These are phyloP conservation scores for Lytechinus pictus DNA, from an alignment of 35 echinoderm and acorn worm species.

Conservation along the genomic window DNA sequence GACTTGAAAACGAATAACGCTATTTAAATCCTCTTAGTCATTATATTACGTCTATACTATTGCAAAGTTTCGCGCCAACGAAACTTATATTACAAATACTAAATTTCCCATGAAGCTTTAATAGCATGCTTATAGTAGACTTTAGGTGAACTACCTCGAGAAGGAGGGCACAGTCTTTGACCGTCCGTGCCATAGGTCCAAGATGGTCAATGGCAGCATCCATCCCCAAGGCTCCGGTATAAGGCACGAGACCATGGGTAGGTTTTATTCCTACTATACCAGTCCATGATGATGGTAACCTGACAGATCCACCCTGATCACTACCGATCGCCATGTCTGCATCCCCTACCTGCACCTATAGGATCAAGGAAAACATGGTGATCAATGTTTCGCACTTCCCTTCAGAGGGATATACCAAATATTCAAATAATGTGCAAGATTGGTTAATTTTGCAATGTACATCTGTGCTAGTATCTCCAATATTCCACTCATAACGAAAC, in stretches of 20 bases:
- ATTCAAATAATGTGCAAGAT: too few species aligned
- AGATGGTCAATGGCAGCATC: conserved; percentile 62
- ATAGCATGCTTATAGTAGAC: too few species aligned
- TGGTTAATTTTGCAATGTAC: too few species aligned
- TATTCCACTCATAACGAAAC: too few species aligned
- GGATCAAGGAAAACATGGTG: neutral
- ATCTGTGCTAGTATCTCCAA: too few species aligned
- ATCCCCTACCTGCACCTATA: neutral
- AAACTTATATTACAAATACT: neutral
- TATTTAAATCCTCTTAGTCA: too few species aligned
- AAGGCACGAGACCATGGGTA: conserved; percentile 54
- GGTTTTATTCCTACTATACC: conserved; percentile 62
- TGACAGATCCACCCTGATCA: conserved; percentile 56
- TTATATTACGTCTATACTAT: neutral
- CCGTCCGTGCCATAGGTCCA: conserved; percentile 69
- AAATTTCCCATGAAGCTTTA: too few species aligned
- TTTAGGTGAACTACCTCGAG: conserved; percentile 58
- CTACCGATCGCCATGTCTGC: conserved; percentile 55
- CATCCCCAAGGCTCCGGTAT: conserved; percentile 57
- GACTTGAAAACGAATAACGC: too few species aligned
- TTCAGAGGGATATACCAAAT: too few species aligned
- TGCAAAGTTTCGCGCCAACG: neutral
- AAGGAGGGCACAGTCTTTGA: conserved; percentile 71
- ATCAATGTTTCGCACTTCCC: too few species aligned
- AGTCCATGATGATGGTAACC: conserved; percentile 27